These are phyloP conservation scores for Clitarchus hookeri DNA, from an alignment of 2,888 invertebrate species.

Conservation along the genomic window DNA sequence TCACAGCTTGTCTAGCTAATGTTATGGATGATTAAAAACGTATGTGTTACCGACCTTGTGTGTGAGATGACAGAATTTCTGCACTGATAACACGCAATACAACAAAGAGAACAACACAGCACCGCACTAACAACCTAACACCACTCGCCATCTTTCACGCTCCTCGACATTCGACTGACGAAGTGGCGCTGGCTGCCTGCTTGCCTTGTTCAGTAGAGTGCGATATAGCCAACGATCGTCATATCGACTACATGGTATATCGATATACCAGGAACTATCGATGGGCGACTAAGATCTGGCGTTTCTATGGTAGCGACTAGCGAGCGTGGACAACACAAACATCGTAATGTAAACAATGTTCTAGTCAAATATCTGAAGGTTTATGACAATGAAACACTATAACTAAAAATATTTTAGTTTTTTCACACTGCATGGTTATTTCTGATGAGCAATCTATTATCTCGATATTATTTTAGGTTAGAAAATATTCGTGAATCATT, in stretches of 20 bases:
- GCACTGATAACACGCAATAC: constrained; percentile 42
- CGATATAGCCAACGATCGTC: background rate
- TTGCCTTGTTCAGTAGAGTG: too few relatives aligned
- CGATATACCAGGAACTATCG: background rate
- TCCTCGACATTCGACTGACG: background rate
- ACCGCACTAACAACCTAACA: constrained; percentile 40
- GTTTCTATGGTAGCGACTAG: background rate
- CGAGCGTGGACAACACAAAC: background rate
- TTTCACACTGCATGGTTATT: too few relatives aligned
- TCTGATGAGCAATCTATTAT: too few relatives aligned
- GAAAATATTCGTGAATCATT: too few relatives aligned
- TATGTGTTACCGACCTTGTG: background rate
- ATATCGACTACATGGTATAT: background rate
- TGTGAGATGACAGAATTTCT: constrained; percentile 38
- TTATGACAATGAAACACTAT: too few relatives aligned
- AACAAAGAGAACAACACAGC: constrained; percentile 43
- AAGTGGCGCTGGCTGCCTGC: background rate
- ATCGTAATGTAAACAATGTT: too few relatives aligned
- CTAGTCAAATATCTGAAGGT: too few relatives aligned
- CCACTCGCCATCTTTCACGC: constrained; percentile 41
- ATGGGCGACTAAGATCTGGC: background rate
- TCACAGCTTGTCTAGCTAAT: too few relatives aligned
- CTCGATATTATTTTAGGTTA: too few relatives aligned
- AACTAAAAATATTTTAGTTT: too few relatives aligned
- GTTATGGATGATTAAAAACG: too few relatives aligned